These are phyloP conservation scores for Semotilus atromaculatus DNA, from an alignment of 2,797 vertebrate species.

Conservation along the genomic window DNA sequence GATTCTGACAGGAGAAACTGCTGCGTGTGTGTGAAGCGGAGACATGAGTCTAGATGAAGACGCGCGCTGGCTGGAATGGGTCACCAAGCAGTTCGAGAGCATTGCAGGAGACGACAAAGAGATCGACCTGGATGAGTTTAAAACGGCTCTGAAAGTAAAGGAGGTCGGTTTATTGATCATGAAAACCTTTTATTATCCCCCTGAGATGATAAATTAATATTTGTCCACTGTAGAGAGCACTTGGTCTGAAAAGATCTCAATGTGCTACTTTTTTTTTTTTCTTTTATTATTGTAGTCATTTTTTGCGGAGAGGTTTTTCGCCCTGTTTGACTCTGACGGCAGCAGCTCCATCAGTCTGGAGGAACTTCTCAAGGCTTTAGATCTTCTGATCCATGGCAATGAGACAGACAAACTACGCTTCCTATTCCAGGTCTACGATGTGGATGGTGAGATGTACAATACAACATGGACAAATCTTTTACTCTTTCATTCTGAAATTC, in stretches of 20 bases:
- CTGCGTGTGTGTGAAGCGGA: slow-evolving; percentile 25
- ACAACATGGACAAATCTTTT: no score
- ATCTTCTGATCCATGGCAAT: slow-evolving; percentile 81
- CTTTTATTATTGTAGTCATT: slow-evolving; percentile 76
- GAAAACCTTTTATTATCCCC: neutral
- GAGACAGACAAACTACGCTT: slow-evolving; percentile 87
- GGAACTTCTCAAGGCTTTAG: slow-evolving; percentile 83
- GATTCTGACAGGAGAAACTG: neutral
- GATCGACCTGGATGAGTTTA: slow-evolving; percentile 86
- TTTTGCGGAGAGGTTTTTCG: slow-evolving; percentile 90
- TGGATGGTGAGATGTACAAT: slow-evolving; percentile 83
- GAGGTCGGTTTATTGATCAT: slow-evolving; percentile 76
- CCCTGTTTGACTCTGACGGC: slow-evolving; percentile 84
- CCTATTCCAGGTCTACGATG: slow-evolving; percentile 92
- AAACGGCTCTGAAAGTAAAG: slow-evolving; percentile 86
- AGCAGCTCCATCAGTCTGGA: slow-evolving; percentile 86
- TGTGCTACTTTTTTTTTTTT: neutral
- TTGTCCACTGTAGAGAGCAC: neutral
- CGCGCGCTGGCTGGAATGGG: slow-evolving; percentile 85
- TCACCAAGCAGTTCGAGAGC: slow-evolving; percentile 83
- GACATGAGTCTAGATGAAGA: slow-evolving; percentile 77
- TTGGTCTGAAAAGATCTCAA: neutral
- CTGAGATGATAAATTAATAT: neutral
- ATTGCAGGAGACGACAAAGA: slow-evolving; percentile 84
- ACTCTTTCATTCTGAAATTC: neutral